Base-by-base conservation (phyloP, 1,140 invertebrate species). In the Drosophila malerkotliana region DNA sequence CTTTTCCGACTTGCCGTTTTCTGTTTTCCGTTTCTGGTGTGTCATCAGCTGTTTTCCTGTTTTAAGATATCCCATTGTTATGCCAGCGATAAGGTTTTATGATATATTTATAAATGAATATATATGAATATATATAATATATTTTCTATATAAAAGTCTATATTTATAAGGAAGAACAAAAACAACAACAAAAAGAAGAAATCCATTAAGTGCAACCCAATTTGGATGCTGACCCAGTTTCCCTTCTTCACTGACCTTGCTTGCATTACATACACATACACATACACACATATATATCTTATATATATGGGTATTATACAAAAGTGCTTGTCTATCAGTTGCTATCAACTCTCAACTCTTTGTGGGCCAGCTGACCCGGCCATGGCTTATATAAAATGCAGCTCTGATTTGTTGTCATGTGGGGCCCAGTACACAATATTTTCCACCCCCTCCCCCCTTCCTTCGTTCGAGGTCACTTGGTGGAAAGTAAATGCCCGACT, bases 151-250 rank as follows among this genome's bases (percentile, higher is more conserved):
- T 53, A 28, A 60, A 55, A 64, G 44, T 75, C 74, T 74, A 57
- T 59, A 49, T 64, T 75, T 77, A 73, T 80, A 37, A 4, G 10
- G 9, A 52, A 39, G 24, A 14, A 39, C 14, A 15, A 61, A 8
- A 52, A 39, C 9, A 41, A 44, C 18, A 34, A 39, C 37, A 60
- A 68, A 34, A 1, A 18, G 1, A 18, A 18, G 15, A 18, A 48
- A 72, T 45, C n/a, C 49, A 37, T 30, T 48, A 44, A 56, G 32
- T 69, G 63, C 51, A 69, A 69, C 63, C 72, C 79, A 68, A 81
- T 69, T 87, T 74, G 82, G 77, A 78, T 61, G 77, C 58, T 85
- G 81, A 85, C 81, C 81, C 82, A 85, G 64, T 85, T 85, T 85
- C 26, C 37, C 32, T 9, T 37, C 32, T 56, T 58, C 52, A 61